Evolutionary conservation across 2,113 vertebrate genomes (phyloP).

Genomic region (Alethe castanea): DNA sequence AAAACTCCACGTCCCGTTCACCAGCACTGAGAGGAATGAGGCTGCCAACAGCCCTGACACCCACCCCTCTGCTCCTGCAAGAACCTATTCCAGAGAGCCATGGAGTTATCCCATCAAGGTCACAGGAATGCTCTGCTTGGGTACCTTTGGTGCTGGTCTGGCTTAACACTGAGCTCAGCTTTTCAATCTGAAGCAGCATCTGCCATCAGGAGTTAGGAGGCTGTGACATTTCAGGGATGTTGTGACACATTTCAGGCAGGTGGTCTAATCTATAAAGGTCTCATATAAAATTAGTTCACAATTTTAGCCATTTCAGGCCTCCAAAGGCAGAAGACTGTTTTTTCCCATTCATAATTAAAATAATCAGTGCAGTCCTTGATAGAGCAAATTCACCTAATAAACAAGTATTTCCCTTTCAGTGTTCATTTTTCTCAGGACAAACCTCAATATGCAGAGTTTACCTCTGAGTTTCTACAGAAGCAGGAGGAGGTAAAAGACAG

Average conservation of each 20-base stretch:
- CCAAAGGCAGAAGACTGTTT: background rate
- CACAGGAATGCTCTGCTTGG: background rate
- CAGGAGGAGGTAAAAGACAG: background rate
- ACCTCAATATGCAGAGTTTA: background rate
- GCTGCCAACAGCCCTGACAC: background rate
- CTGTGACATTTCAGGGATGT: background rate
- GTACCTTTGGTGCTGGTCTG: background rate
- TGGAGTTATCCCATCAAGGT: background rate
- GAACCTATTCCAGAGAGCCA: fast-evolving
- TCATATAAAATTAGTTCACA: background rate
- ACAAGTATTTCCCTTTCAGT: background rate
- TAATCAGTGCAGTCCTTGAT: background rate
- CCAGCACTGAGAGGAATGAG: background rate
- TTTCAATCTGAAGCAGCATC: background rate
- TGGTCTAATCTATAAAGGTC: background rate
- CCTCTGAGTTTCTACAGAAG: background rate
- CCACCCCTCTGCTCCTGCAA: background rate
- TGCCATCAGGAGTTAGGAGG: background rate
- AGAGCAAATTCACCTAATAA: background rate
- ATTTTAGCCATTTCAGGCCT: background rate
- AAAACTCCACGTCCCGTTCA: background rate
- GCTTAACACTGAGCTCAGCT: background rate
- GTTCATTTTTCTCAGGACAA: background rate
- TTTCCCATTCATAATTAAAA: background rate
- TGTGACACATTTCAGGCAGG: background rate